These are phyloP conservation scores for Scyliorhinus canicula DNA, from an alignment of 2,797 vertebrate genomes.

Conservation along the genomic window DNA sequence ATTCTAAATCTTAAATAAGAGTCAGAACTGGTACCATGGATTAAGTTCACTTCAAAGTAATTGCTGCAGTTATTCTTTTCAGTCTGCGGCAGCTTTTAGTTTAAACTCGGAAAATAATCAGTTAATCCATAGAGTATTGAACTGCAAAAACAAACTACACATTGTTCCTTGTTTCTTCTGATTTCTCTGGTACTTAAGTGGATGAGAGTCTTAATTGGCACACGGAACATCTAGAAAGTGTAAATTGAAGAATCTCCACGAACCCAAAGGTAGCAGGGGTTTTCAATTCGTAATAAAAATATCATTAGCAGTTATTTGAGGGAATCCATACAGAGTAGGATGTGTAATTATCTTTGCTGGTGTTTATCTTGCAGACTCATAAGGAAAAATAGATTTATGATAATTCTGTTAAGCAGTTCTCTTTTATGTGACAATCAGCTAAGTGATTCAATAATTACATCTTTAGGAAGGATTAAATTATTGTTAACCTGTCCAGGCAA, in stretches of 20 bases:
- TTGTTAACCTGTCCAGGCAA: background rate
- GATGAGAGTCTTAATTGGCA: background rate
- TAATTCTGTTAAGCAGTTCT: background rate
- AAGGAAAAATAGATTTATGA: background rate
- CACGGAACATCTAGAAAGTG: too few species aligned
- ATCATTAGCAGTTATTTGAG: background rate
- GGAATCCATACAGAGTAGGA: background rate
- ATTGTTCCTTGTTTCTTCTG: background rate
- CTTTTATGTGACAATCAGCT: background rate
- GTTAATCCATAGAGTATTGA: conserved; percentile 1
- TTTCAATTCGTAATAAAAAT: background rate
- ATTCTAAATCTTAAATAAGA: background rate
- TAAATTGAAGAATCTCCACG: background rate
- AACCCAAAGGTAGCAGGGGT: background rate
- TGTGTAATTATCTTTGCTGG: background rate
- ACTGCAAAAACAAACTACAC: background rate
- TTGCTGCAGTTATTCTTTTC: background rate
- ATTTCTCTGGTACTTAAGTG: background rate
- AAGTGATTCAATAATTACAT: background rate
- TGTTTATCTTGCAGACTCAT: background rate
- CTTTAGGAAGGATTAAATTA: background rate
- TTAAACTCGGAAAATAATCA: background rate
- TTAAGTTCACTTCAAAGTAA: conserved; percentile 19
- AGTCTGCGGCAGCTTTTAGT: background rate
- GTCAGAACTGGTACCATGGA: background rate